Conservation (phyloP, 2,113 vertebrate genomes). For the Pomatostomus ruficeps region DNA sequence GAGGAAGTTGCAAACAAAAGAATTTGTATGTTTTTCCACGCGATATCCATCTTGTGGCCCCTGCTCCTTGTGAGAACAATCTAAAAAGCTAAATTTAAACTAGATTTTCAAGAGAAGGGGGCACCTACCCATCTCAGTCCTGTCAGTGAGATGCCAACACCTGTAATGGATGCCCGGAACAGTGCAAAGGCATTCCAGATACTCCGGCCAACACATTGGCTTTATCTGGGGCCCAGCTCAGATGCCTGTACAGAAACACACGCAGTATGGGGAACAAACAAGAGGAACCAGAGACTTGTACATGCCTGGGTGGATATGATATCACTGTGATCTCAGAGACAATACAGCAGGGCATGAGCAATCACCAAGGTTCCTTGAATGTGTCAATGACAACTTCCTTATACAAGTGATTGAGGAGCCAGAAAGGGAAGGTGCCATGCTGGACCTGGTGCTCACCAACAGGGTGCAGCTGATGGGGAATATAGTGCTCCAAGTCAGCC, state of each 20-base stretch:
- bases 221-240: neutral
- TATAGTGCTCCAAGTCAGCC: neutral
- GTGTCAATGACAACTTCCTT: neutral
- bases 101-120: neutral
- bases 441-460: neutral
- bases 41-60: neutral
- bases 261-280: neutral
- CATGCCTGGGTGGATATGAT: neutral
- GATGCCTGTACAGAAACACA: neutral
- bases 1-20: neutral
- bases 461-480: neutral
- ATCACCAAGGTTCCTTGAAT: neutral
- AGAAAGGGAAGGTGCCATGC: neutral
- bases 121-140: neutral
- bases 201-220: neutral
- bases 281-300: neutral
- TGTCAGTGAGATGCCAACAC: neutral
- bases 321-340: neutral
- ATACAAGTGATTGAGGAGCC: neutral
- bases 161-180: neutral
- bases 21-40: neutral
- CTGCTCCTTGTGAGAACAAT: neutral
- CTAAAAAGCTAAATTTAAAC: neutral
- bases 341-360: neutral
- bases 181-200: neutral